These are phyloP conservation scores for Furcula furcula DNA, from an alignment of 2,888 invertebrate genomes.

Conservation along the genomic window DNA sequence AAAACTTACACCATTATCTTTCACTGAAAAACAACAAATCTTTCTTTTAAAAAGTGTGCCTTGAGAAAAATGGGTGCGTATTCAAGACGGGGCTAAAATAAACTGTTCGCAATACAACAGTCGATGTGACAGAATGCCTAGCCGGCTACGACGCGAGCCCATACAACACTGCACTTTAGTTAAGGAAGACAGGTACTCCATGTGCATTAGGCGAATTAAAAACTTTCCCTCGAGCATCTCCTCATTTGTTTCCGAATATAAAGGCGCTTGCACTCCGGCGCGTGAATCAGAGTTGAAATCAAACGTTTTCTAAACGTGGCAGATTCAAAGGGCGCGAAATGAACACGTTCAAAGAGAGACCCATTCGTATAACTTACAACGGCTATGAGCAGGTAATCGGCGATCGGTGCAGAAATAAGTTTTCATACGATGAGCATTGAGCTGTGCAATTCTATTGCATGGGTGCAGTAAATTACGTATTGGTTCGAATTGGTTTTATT, in stretches of 20 bases:
- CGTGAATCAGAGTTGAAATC: constrained; percentile 65
- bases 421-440: constrained; percentile 53
- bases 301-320: constrained; percentile 62
- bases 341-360: constrained; percentile 66
- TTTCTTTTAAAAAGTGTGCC: constrained; percentile 33
- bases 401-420: constrained; percentile 60
- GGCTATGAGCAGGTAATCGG: constrained; percentile 57
- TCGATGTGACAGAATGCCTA: constrained; percentile 61
- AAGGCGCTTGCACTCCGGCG: constrained; percentile 46
- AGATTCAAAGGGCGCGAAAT: constrained; percentile 68
- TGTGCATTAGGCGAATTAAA: constrained; percentile 81
- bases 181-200: constrained; percentile 59
- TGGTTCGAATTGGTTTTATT: too few relatives aligned
- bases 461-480: constrained; percentile 19
- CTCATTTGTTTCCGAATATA: constrained; percentile 67
- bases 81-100: constrained; percentile 64
- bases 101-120: constrained; percentile 67
- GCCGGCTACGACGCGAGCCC: constrained; percentile 49
- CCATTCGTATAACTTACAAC: constrained; percentile 59
- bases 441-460: constrained; percentile 34
- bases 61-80: constrained; percentile 42
- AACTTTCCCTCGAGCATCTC: constrained; percentile 59
- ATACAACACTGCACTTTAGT: constrained; percentile 66
- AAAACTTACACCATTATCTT: constrained; percentile 5
- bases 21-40: constrained; percentile 28